phyloP scores from a whole-genome alignment of 2,888 invertebrate species.

The Netelia melanura region DNA sequence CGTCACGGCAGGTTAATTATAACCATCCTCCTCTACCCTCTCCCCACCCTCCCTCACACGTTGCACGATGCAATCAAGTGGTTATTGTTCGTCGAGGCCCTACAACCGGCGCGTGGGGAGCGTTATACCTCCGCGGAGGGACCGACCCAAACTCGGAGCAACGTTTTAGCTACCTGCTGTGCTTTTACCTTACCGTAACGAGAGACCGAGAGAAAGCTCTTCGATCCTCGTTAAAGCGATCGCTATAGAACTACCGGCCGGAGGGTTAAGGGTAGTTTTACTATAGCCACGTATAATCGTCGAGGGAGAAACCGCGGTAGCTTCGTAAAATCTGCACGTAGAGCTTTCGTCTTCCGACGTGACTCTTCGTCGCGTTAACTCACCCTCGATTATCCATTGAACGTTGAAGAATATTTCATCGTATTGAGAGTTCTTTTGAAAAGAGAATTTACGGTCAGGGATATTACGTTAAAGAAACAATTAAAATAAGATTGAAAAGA shows the following conservation, averaged over 20 bases:
- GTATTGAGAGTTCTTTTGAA: too few relatives aligned
- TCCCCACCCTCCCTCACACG: background rate
- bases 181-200: constrained; percentile 20
- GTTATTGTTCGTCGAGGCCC: constrained; percentile 56
- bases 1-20: constrained; percentile 61
- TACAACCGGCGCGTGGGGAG: constrained; percentile 37
- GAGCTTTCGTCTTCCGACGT: background rate
- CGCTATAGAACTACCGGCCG: too few relatives aligned
- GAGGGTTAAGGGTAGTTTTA: background rate
- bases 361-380: background rate
- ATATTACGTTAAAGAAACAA: too few relatives aligned
- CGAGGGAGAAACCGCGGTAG: background rate
- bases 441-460: too few relatives aligned
- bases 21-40: constrained; percentile 12
- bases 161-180: constrained; percentile 36
- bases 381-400: background rate
- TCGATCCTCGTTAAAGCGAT: constrained; percentile 19
- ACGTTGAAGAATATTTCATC: background rate
- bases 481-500: too few relatives aligned
- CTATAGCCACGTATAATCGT: constrained; percentile 12
- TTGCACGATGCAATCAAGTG: constrained; percentile 56
- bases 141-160: background rate
- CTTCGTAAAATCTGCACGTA: background rate
- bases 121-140: constrained; percentile 38
- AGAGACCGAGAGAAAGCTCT: constrained; percentile 8